phyloP scores from a whole-genome alignment of 2,888 invertebrate genomes.

The Orchesella flavescens region DNA sequence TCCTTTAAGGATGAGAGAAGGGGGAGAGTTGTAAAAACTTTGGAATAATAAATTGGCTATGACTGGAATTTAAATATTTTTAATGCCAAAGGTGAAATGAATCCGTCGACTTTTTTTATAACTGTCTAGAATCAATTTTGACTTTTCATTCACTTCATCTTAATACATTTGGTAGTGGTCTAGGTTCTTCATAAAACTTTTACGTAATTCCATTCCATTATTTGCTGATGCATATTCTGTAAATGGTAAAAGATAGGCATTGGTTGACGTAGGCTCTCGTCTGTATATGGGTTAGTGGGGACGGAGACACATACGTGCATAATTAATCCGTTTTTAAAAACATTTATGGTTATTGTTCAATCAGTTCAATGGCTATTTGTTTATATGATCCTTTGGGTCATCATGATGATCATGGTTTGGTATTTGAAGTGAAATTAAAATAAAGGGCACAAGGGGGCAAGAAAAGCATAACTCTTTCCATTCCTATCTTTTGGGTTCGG shows the following conservation, averaged over 20 bases:
- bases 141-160: not conserved
- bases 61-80: slow-evolving; percentile 56
- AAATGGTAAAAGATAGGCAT: not conserved
- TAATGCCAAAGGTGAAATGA: slow-evolving; percentile 52
- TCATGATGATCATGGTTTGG: slow-evolving; percentile 5
- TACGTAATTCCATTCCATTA: slow-evolving; percentile 10
- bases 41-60: slow-evolving; percentile 34
- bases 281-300: slow-evolving; percentile 19
- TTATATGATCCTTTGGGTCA: slow-evolving; percentile 43
- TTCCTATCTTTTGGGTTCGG: not conserved
- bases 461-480: not conserved
- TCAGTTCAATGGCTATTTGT: slow-evolving; percentile 14
- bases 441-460: not conserved
- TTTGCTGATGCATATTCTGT: not conserved
- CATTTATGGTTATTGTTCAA: slow-evolving; percentile 13
- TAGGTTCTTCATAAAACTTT: slow-evolving; percentile 27
- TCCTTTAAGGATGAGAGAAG: not conserved
- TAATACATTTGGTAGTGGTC: slow-evolving; percentile 30
- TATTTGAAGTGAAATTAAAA: slow-evolving; percentile 29
- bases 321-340: not conserved
- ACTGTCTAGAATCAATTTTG: not conserved
- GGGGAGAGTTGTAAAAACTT: not conserved
- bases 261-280: too few species aligned
- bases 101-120: slow-evolving; percentile 11
- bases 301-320: not conserved